These are phyloP conservation scores for Urocitellus parryii DNA, from an alignment of 2,113 vertebrate species.

Conservation along the genomic window DNA sequence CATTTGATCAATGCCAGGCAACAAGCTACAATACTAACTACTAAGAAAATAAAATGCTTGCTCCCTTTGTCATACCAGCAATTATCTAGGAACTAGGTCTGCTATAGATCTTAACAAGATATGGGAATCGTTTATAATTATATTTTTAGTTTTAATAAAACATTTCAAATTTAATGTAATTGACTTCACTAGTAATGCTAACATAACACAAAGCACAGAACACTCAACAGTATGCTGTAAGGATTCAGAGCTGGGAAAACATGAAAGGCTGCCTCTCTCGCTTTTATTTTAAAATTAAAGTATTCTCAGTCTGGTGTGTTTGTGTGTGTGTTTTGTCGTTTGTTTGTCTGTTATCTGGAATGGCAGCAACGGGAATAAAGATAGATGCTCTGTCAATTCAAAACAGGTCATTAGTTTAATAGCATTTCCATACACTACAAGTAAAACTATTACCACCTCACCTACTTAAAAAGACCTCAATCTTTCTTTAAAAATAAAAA, in stretches of 20 bases:
- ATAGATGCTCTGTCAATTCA: slow-evolving; percentile 7
- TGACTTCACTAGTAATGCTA: slow-evolving; percentile 13
- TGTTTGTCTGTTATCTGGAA: slow-evolving; percentile 31
- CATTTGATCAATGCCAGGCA: not conserved
- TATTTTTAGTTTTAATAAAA: slow-evolving; percentile 52
- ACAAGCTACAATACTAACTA: not conserved
- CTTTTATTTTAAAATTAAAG: slow-evolving; percentile 57
- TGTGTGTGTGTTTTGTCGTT: not conserved
- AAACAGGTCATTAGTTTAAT: slow-evolving; percentile 27
- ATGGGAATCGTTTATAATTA: slow-evolving; percentile 1
- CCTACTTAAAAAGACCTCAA: not conserved
- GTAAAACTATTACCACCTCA: slow-evolving; percentile 5
- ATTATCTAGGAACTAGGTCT: slow-evolving; percentile 10
- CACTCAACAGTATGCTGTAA: not conserved
- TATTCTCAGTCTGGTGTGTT: slow-evolving; percentile 6
- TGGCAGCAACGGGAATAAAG: slow-evolving; percentile 44
- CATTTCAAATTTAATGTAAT: slow-evolving; percentile 44
- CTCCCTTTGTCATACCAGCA: not conserved
- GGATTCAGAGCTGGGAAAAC: slow-evolving; percentile 1
- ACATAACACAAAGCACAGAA: not conserved
- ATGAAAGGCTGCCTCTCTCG: not conserved
- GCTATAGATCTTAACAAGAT: not conserved
- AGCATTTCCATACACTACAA: slow-evolving; percentile 9
- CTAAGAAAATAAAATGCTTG: slow-evolving; percentile 5
- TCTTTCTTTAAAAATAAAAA: slow-evolving; percentile 54